Base-by-base conservation (phyloP, 2,888 invertebrate species). In the Leptothorax acervorum region DNA sequence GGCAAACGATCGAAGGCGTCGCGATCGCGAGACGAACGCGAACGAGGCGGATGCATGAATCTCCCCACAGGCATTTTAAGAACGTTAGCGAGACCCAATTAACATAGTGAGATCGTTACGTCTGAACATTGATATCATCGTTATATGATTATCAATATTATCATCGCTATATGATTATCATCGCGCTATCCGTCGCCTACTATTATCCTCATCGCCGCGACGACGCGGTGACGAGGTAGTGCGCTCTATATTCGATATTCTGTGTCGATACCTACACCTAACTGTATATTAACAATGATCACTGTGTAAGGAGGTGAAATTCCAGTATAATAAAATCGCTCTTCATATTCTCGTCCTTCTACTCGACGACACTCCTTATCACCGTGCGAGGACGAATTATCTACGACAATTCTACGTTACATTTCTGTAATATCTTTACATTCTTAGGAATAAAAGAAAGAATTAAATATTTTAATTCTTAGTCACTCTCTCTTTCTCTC, bases 171-270 rank as follows among this genome's bases (percentile, higher is more conserved):
- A 78, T n/a, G 9, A 66, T 79, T 45, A 31, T 39, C 57, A 79
- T 63, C 57, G 82, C 57, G 48, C 75, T 75, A 75, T 65, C 65
- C 57, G 48, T 35, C 66, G 62, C 57, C 23, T 84, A 55, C 45
- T 75, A 66, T 76, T 81, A 62, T 15, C 51, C 42, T 35, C 51
- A 62, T 57, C 31, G 60, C 53, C 53, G 35, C 48, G 5, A 5
- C 48, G 81, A 70, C 45, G 73, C 53, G 70, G 70, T 85, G 75
- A 71, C 31, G 65, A 76, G 39, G 83, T 85, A 82, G 70, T 75
- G 74, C 76, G 75, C 83, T 85, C 85, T 88, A 75, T 88, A 86
- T 82, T 86, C 84, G 82, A 82, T 83, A 86, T 74, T 88, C 79
- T 83, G 62, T 88, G 84, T 88, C 86, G 86, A 78, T 86, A 85